Evolutionary conservation across 2,888 invertebrate genomes (phyloP).

Genomic region (Tetranychus piercei): DNA sequence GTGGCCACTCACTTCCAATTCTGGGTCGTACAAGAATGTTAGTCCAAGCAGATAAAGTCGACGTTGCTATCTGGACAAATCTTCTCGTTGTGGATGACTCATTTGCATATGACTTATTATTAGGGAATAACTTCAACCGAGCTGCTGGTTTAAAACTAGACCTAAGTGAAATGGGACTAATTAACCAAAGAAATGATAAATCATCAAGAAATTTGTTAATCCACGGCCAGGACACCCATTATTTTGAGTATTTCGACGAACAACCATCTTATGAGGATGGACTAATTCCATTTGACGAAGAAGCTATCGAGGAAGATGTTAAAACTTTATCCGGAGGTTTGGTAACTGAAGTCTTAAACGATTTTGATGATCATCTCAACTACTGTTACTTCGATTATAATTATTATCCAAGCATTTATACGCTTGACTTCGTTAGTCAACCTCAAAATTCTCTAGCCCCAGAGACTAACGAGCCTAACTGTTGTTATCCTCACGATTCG

Average conservation of each 20-base stretch:
- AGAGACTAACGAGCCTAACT: no score
- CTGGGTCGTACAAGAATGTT: no score
- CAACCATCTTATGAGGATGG: not conserved
- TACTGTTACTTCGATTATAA: not conserved
- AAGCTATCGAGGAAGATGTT: not conserved
- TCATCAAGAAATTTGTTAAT: not conserved
- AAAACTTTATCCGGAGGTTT: not conserved
- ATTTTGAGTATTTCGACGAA: not conserved
- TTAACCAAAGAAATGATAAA: not conserved
- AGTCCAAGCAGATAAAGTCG: no score
- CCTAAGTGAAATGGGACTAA: not conserved
- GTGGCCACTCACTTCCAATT: no score
- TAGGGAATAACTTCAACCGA: not conserved
- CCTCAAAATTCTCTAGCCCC: no score
- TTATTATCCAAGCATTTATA: no score
- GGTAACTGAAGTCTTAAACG: not conserved
- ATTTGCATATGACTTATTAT: no score
- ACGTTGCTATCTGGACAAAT: conserved; percentile 21
- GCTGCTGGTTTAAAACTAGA: not conserved
- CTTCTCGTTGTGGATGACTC: conserved; percentile 9
- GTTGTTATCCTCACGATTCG: no score
- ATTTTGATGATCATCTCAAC: not conserved
- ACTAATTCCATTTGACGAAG: not conserved
- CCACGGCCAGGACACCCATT: not conserved
- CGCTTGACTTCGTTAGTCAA: no score